phyloP scores from a whole-genome alignment of 2,113 vertebrate species.

The Illadopsis cleaveri region DNA sequence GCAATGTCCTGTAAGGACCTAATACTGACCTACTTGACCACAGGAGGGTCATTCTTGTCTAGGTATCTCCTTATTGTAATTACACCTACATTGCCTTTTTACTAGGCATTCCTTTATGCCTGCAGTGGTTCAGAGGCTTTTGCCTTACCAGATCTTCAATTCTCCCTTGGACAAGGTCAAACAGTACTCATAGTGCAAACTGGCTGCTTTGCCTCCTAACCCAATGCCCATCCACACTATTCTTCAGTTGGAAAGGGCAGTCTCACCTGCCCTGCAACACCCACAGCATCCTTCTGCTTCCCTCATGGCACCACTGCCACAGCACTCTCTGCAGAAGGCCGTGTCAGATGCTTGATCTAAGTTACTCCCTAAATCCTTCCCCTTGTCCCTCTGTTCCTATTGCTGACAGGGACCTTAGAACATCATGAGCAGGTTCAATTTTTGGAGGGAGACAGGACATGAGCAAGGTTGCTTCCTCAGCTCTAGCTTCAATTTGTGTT shows the following conservation, averaged over 20 bases:
- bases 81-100: background rate
- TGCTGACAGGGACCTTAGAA: background rate
- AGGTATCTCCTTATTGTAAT: background rate
- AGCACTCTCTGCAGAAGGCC: background rate
- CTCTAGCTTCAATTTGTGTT: background rate
- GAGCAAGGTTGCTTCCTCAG: background rate
- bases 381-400: background rate
- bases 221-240: background rate
- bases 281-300: background rate
- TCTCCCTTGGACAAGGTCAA: background rate
- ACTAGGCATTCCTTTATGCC: background rate
- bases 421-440: background rate
- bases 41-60: background rate
- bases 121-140: background rate
- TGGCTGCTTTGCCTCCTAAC: background rate
- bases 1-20: background rate
- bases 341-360: background rate
- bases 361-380: background rate
- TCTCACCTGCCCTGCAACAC: background rate
- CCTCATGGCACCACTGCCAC: background rate
- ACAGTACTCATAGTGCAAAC: background rate
- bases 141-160: background rate
- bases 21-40: background rate
- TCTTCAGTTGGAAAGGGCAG: background rate
- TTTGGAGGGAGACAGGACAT: background rate